Percentiles rank a stretch among this genome's conserved stretches.
Conservation (phyloP, 2,797 vertebrate species). For the Salmo trutta region DNA sequence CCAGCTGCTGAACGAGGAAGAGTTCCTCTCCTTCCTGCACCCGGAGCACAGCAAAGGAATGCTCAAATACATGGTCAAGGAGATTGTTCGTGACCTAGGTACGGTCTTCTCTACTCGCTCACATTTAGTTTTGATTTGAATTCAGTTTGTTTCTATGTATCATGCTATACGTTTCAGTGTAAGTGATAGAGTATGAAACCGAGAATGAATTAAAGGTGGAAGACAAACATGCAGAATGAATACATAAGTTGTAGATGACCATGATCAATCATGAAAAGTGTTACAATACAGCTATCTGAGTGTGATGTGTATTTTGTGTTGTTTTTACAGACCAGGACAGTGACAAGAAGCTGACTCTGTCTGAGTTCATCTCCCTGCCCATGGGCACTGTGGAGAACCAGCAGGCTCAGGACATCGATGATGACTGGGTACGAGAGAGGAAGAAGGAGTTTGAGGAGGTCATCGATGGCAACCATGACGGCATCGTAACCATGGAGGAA, state of each 20-base stretch:
- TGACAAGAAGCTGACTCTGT: conserved; percentile 87
- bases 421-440: conserved; percentile 93
- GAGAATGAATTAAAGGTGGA: background rate
- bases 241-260: background rate
- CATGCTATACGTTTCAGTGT: background rate
- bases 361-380: conserved; percentile 93
- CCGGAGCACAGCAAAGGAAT: conserved; percentile 95
- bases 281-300: background rate
- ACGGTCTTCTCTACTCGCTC: conserved; percentile 1
- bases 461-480: conserved; percentile 85
- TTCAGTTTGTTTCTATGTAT: background rate
- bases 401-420: conserved; percentile 92
- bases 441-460: conserved; percentile 93
- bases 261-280: no score
- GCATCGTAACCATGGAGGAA: conserved; percentile 92
- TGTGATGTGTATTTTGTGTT: background rate
- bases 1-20: conserved; percentile 87
- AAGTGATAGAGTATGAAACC: background rate
- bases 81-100: conserved; percentile 94
- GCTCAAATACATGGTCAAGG: conserved; percentile 97
- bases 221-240: background rate
- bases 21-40: conserved; percentile 94
- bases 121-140: background rate
- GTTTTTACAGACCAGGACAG: conserved; percentile 85
- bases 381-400: conserved; percentile 96